Evolutionary conservation across 2,797 vertebrate species (phyloP), one percentile per base, ranked within the genome.

Genomic region (Eulemur coronatus): DNA sequence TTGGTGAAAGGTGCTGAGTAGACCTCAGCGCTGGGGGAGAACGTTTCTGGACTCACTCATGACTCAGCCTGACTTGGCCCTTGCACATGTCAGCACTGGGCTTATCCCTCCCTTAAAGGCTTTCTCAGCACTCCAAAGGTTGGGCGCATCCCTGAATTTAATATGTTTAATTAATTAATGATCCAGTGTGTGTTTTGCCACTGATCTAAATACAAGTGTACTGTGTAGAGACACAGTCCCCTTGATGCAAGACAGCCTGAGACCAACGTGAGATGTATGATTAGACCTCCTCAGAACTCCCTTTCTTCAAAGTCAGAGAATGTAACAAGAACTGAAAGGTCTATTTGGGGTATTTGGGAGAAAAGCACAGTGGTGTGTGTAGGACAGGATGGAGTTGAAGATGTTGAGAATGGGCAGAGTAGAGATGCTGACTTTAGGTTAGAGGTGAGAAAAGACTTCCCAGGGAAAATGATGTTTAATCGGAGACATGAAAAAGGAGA

Each of bases 161-260:
- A 61, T 76, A 65, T 84, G 69, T 92, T 94, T 86, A 86, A 26
- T 75, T 84, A 96, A 73, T 72, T 95, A 89, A 92, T 97, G 52
- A 91, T 43, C 73, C 72, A 52, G 24, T 48, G 7, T 78, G 41
- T 55, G 73, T 70, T 96, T 96, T 96, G 46, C 43, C 38, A 57
- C 4, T 79, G 85, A 94, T 85, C 57, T 89, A 84, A 84, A 91
- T 89, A 84, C 61, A 63, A 73, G 13, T 50, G 20, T 90, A 24
- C 28, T 38, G 17, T 22, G 24, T 30, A 82, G 72, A 70, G 33
- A 65, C 2, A 1, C 35, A 59, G 35, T 20, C 33, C 95, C 11
- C 70, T 84, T 65, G 11, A 72, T 88, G 50, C 38, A 5, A 84
- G 67, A 78, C 22, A 80, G n/a, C 14, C 75, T 2, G 7, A 91